phyloP scores from a whole-genome alignment of 2,113 vertebrate genomes.

The Peromyscus polionotus region DNA sequence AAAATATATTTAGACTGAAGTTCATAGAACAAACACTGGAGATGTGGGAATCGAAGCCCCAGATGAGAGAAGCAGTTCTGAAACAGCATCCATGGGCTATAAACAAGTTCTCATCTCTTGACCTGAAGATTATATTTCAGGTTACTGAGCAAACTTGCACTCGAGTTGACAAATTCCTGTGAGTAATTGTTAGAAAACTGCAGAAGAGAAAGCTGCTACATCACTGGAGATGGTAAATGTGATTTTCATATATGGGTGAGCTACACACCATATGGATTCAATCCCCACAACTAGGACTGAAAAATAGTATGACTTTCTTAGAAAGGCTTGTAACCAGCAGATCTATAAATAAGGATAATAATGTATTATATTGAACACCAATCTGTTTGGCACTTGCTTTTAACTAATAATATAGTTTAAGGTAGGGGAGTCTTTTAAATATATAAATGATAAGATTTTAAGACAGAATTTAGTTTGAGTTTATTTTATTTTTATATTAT shows the following conservation, averaged over 20 bases:
- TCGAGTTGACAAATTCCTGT: neutral
- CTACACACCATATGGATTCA: neutral
- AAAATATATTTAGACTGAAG: conserved; percentile 50
- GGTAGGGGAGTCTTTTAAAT: neutral
- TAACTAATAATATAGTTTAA: neutral
- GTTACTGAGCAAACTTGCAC: conserved; percentile 55
- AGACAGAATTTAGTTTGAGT: neutral
- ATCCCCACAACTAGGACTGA: neutral
- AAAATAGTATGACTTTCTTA: neutral
- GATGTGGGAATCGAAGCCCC: neutral
- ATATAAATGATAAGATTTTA: neutral
- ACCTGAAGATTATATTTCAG: conserved; percentile 51
- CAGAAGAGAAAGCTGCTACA: neutral
- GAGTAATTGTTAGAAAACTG: conserved; percentile 32
- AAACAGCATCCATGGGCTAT: neutral
- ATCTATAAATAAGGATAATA: neutral
- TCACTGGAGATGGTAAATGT: neutral
- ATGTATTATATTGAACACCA: neutral
- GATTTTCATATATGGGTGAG: conserved; percentile 3
- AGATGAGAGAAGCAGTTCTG: conserved; percentile 8
- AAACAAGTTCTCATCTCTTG: conserved; percentile 59
- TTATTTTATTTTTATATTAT: neutral
- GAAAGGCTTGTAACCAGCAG: neutral
- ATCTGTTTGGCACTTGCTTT: neutral
- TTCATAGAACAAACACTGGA: neutral